These are phyloP conservation scores for Metaphire vulgaris DNA, from an alignment of 1,140 invertebrate species.

Conservation along the genomic window DNA sequence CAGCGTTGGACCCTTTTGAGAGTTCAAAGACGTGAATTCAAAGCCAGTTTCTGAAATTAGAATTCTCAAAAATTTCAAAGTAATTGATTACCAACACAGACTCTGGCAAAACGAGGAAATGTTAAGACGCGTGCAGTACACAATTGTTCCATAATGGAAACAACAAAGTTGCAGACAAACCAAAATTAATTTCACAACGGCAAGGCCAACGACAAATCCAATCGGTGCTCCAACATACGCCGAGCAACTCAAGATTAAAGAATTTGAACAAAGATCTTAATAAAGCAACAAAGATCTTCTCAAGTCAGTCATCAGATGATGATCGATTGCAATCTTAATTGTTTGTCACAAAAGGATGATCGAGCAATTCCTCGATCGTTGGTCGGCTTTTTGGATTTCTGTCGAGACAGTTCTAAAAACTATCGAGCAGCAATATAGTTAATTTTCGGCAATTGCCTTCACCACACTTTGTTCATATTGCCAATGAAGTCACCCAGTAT, in stretches of 20 bases:
- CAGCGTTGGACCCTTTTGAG: too few relatives aligned
- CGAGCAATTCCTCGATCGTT: slow-evolving; percentile 64
- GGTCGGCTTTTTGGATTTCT: slow-evolving; percentile 64
- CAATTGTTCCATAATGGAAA: too few relatives aligned
- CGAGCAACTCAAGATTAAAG: not conserved
- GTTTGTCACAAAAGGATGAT: slow-evolving; percentile 55
- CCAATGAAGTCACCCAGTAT: slow-evolving; percentile 11
- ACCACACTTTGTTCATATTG: too few relatives aligned
- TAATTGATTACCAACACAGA: too few relatives aligned
- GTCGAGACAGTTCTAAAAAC: slow-evolving; percentile 60
- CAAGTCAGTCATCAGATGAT: not conserved
- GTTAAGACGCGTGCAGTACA: too few relatives aligned
- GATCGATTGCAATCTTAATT: not conserved
- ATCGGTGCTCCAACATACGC: not conserved
- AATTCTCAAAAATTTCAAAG: too few relatives aligned
- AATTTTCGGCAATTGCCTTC: too few relatives aligned
- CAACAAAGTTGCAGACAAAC: too few relatives aligned
- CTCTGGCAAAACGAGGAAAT: too few relatives aligned
- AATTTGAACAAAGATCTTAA: not conserved
- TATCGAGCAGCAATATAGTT: not conserved
- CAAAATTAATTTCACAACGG: not conserved
- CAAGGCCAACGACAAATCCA: not conserved
- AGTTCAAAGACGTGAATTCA: too few relatives aligned
- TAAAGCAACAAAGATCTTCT: too few relatives aligned
- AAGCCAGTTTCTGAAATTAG: too few relatives aligned